Conservation (phyloP, 1,140 invertebrate genomes). For the Phymorhynchus buccinoides region DNA sequence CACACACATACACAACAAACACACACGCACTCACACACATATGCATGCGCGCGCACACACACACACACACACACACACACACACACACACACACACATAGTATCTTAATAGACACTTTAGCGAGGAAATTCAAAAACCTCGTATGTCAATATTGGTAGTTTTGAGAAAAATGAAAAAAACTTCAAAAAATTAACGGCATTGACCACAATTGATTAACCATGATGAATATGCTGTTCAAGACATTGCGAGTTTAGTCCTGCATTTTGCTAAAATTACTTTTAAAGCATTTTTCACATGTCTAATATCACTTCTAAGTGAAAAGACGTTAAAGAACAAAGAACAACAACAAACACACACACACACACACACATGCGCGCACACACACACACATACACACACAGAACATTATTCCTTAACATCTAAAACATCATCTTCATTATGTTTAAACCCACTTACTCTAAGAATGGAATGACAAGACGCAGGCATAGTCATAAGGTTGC, state of each 20-base stretch:
- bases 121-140: too few relatives aligned
- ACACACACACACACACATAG: conserved; percentile 25
- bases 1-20: too few relatives aligned
- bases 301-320: too few relatives aligned
- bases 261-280: too few relatives aligned
- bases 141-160: too few relatives aligned
- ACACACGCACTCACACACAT: background rate
- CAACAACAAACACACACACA: conserved; percentile 13
- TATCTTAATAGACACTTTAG: background rate
- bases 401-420: background rate
- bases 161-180: too few relatives aligned
- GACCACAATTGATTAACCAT: too few relatives aligned
- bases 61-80: background rate
- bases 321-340: background rate
- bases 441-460: conserved; percentile 59
- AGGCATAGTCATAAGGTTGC: conserved; percentile 64
- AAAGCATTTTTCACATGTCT: too few relatives aligned
- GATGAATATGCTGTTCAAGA: too few relatives aligned
- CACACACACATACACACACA: conserved; percentile 6
- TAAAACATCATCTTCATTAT: background rate
- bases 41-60: background rate
- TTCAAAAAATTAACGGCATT: too few relatives aligned
- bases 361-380: conserved; percentile 58
- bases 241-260: too few relatives aligned
- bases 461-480: conserved; percentile 68